Base-by-base conservation (phyloP, 2,797 vertebrate genomes). In the Cebuella pygmaea region DNA sequence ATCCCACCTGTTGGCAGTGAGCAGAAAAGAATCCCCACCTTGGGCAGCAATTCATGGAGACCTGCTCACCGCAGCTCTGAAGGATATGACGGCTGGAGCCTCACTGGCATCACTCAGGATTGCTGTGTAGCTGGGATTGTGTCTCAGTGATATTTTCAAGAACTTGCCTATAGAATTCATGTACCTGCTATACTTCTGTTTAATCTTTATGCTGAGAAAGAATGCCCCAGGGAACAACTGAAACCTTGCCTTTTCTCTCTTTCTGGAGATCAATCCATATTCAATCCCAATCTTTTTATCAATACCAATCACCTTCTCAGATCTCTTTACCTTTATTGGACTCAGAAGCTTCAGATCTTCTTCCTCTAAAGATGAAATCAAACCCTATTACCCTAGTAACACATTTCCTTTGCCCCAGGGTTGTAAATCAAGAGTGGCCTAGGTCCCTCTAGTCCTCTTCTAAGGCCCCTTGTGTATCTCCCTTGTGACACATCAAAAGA, bases 91-190 rank as follows among this genome's bases (percentile, higher is more conserved):
- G 39, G 46, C 55, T 1, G 3, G 52, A 39, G 17, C 52, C 57
- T 24, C 17, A 7, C 13, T 39, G 72, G 30, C 39, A 9, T 72
- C 50, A 3, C 78, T 59, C 76, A 11, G 30, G 44, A 30, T 44
- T 81, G 74, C 74, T 46, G 8, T 2, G 64, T 15, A 87, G 80
- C 80, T 64, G 12, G 33, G 72, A 55, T 22, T 22, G 9, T 6
- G 41, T 41, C 85, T 70, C 72, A 12, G 36, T 44, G 87, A 84
- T 80, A 67, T 82, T 95, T 79, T 50, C 33, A 30, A 87, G 87
- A 70, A 24, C 61, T 75, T 57, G 79, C 20, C 64, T 76, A 36
- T 17, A 48, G 88, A 81, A 55, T 50, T 80, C 75, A 15, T 7
- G 48, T 2, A 10, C 55, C 79, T 50, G 59, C 39, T 83, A 0